Percentiles rank a stretch among this genome's conserved stretches.
Evolutionary conservation across 1,140 invertebrate genomes (phyloP).

Genomic region (Portunus trituberculatus): DNA sequence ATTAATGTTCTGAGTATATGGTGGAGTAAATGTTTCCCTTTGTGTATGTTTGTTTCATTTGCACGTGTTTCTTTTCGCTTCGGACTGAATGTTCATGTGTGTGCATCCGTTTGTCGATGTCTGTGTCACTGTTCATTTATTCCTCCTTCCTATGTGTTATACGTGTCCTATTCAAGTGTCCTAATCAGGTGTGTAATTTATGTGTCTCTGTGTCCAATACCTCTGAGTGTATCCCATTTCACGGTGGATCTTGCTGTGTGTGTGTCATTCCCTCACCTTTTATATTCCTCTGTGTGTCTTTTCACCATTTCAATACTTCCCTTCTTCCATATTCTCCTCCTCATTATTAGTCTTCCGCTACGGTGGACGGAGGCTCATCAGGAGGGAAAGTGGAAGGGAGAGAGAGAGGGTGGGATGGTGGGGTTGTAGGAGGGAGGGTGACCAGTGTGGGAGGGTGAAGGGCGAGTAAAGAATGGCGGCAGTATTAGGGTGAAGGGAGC

Average conservation of each 20-base stretch:
- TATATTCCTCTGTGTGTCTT: not conserved
- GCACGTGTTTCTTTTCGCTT: not conserved
- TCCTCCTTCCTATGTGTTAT: not conserved
- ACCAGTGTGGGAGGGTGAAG: not conserved
- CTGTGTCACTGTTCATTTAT: not conserved
- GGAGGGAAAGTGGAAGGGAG: not conserved
- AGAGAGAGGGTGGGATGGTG: not conserved
- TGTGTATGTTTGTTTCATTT: not conserved
- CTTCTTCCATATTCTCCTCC: not conserved
- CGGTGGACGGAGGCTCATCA: not conserved
- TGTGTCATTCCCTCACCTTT: not conserved
- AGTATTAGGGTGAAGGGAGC: constrained; percentile 27
- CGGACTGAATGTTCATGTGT: not conserved
- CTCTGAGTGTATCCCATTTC: not conserved
- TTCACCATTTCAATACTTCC: not conserved
- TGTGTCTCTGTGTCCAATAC: not conserved
- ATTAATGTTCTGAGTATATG: no score
- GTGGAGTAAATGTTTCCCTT: not conserved
- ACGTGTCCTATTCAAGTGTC: not conserved
- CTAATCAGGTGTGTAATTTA: not conserved
- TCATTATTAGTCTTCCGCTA: not conserved
- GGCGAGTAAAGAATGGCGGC: not conserved
- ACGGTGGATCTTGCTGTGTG: not conserved
- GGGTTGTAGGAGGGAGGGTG: not conserved
- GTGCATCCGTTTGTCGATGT: not conserved